phyloP scores from a whole-genome alignment of 2,113 vertebrate species.

The Xenopus borealis region DNA sequence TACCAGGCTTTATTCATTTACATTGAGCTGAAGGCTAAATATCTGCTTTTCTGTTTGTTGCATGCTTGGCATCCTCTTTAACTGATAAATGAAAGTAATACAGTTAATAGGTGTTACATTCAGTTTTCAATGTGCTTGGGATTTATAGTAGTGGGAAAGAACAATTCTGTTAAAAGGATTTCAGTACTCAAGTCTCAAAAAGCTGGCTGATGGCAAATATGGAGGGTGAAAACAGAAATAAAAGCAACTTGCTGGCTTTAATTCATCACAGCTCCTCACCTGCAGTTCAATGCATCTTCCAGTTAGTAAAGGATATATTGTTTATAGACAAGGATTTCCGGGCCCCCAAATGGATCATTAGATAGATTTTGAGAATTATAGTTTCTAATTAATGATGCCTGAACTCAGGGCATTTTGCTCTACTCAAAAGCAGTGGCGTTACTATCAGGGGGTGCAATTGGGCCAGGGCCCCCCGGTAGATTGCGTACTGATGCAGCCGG shows the following conservation, averaged over 20 bases:
- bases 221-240: background rate
- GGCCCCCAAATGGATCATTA: too few species aligned
- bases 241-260: background rate
- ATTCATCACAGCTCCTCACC: background rate
- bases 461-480: too few species aligned
- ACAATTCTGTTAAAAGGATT: constrained; percentile 49
- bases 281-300: too few species aligned
- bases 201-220: constrained; percentile 13
- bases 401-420: too few species aligned
- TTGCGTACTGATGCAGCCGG: too few species aligned
- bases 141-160: constrained; percentile 53
- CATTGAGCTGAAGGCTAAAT: constrained; percentile 58
- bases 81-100: constrained; percentile 45
- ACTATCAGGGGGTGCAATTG: too few species aligned
- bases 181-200: constrained; percentile 44
- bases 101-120: constrained; percentile 57
- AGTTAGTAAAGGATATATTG: too few species aligned
- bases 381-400: too few species aligned
- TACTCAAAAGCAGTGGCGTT: too few species aligned
- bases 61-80: constrained; percentile 46
- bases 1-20: constrained; percentile 53
- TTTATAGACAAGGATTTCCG: too few species aligned
- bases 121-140: constrained; percentile 60
- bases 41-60: constrained; percentile 64
- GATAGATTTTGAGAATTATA: too few species aligned